Percentiles rank a stretch among this genome's conserved stretches.
Evolutionary conservation across 2,797 vertebrate species (phyloP).

Genomic region (Characodon lateralis): DNA sequence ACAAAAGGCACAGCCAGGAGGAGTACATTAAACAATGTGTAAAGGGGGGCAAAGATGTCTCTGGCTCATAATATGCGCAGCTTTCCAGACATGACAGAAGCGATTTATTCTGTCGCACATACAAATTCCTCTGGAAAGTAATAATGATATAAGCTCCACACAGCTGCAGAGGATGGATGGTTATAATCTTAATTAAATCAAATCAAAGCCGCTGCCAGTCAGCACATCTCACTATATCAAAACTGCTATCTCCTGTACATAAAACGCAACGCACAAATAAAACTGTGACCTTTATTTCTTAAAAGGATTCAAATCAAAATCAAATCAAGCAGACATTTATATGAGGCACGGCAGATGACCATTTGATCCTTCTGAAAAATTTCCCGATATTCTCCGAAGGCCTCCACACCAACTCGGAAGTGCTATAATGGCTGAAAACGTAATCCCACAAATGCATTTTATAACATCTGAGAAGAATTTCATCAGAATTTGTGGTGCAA

Average conservation of each 20-base stretch:
- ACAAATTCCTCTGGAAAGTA: conserved; percentile 44
- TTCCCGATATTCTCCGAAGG: conserved; percentile 40
- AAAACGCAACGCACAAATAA: not conserved
- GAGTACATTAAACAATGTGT: conserved; percentile 5
- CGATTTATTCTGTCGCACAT: conserved; percentile 39
- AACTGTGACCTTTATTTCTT: conserved; percentile 8
- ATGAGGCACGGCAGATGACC: conserved; percentile 32
- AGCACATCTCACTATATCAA: conserved; percentile 8
- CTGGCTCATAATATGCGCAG: conserved; percentile 7
- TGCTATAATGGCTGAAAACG: conserved; percentile 18
- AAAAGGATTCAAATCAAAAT: conserved; percentile 19
- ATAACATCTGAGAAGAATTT: not conserved
- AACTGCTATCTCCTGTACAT: not conserved
- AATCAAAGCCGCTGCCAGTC: conserved; percentile 1
- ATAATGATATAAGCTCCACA: conserved; percentile 28
- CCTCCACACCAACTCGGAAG: conserved; percentile 31
- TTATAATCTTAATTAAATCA: conserved; percentile 35
- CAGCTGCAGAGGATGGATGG: conserved; percentile 10
- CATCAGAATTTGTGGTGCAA: not conserved
- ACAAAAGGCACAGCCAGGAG: conserved; percentile 7
- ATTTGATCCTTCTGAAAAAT: conserved; percentile 41
- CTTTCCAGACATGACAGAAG: conserved; percentile 36
- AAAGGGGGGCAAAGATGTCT: conserved; percentile 19
- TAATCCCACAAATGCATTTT: conserved; percentile 21
- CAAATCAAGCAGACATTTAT: conserved; percentile 48